These are phyloP conservation scores for Siniperca obscura DNA, from an alignment of 2,797 vertebrate genomes.

Conservation along the genomic window DNA sequence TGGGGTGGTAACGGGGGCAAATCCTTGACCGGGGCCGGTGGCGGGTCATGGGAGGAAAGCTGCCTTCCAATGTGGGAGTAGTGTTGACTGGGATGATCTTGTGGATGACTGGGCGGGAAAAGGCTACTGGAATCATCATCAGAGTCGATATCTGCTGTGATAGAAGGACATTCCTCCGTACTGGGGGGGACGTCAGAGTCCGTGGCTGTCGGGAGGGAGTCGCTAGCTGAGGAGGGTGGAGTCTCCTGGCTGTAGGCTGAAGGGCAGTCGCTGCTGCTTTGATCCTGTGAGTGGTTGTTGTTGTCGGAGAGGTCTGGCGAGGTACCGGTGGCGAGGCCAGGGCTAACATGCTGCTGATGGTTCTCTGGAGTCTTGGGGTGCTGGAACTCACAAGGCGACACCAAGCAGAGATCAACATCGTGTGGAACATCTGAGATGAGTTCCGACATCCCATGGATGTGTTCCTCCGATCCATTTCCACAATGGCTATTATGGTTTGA, in stretches of 20 bases:
- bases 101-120: constrained; percentile 63
- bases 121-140: constrained; percentile 85
- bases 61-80: constrained; percentile 28
- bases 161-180: constrained; percentile 86
- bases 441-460: constrained; percentile 60
- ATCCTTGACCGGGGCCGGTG: constrained; percentile 87
- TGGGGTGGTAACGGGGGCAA: constrained; percentile 88
- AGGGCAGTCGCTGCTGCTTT: constrained; percentile 50
- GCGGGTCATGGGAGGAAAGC: constrained; percentile 80
- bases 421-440: constrained; percentile 81
- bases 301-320: constrained; percentile 74
- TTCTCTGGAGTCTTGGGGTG: constrained; percentile 85
- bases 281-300: constrained; percentile 76
- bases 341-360: constrained; percentile 68
- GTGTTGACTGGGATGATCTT: constrained; percentile 56
- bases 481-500: constrained; percentile 74
- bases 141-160: constrained; percentile 87
- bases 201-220: constrained; percentile 87
- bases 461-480: constrained; percentile 67
- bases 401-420: constrained; percentile 94
- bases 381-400: constrained; percentile 95
- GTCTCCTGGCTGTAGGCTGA: constrained; percentile 83
- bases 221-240: constrained; percentile 87
- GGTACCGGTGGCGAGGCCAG: constrained; percentile 53
- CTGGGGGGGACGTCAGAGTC: constrained; percentile 86